These are phyloP conservation scores for Ophiodon elongatus DNA, from an alignment of 2,113 vertebrate genomes.

Conservation along the genomic window DNA sequence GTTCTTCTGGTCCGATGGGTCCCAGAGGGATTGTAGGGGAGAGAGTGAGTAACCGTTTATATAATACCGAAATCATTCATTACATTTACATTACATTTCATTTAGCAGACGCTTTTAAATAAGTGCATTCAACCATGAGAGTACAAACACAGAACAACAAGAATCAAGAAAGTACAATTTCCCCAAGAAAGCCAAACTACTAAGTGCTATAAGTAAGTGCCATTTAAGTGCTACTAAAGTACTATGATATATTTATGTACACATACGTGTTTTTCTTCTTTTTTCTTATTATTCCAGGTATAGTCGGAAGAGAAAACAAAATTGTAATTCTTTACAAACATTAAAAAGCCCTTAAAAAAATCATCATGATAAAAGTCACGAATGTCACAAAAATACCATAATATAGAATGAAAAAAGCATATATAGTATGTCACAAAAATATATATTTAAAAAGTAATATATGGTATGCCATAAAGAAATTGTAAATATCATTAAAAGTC, in stretches of 20 bases:
- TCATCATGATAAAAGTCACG: not conserved
- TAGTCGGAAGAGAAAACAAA: too few species aligned
- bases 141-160: too few species aligned
- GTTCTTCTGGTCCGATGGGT: conserved; percentile 81
- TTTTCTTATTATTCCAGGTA: too few species aligned
- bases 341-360: not conserved
- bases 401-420: not conserved
- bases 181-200: too few species aligned
- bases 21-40: conserved; percentile 85
- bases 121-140: too few species aligned
- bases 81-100: too few species aligned
- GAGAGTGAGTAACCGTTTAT: conserved; percentile 77
- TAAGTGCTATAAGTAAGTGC: too few species aligned
- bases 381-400: not conserved
- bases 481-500: not conserved
- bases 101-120: too few species aligned
- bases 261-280: too few species aligned
- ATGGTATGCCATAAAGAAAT: not conserved
- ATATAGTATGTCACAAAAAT: not conserved
- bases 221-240: too few species aligned
- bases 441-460: not conserved
- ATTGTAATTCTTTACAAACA: not conserved
- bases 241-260: too few species aligned
- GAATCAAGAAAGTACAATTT: too few species aligned
- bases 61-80: not conserved